These are phyloP conservation scores for Ctenomys sociabilis DNA, from an alignment of 2,113 vertebrate genomes.

Conservation along the genomic window DNA sequence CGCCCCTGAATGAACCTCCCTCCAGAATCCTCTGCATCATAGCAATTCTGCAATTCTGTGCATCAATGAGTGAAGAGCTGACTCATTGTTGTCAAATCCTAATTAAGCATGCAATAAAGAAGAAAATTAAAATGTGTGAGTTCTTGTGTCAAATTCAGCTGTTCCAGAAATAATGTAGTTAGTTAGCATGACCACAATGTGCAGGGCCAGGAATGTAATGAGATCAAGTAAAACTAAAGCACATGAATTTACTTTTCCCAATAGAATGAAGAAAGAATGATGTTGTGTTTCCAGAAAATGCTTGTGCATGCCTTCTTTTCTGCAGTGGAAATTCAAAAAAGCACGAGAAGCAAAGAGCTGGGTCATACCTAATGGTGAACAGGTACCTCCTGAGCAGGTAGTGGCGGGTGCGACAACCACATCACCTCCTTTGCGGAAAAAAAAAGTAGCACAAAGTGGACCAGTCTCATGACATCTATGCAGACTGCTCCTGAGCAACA, in stretches of 20 bases:
- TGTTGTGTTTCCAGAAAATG: neutral
- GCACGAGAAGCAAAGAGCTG: neutral
- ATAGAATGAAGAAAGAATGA: neutral
- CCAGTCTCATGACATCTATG: neutral
- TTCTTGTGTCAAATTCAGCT: neutral
- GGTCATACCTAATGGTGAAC: neutral
- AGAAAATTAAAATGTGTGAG: neutral
- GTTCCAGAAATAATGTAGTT: neutral
- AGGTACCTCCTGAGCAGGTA: neutral
- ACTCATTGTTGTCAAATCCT: neutral
- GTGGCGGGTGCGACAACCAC: neutral
- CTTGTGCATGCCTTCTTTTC: neutral
- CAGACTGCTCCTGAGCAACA: neutral
- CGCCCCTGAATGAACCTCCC: neutral
- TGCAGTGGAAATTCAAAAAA: neutral
- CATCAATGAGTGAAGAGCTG: neutral
- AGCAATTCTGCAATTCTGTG: neutral
- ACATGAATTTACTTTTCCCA: neutral
- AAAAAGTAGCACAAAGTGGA: neutral
- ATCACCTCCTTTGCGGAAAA: neutral
- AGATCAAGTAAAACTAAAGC: conserved; percentile 20
- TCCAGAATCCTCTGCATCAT: neutral
- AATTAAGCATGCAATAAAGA: neutral
- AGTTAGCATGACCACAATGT: neutral
- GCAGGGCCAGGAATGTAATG: neutral